Evolutionary conservation across 2,113 vertebrate genomes (phyloP).

Genomic region (Emydocephalus ijimae): DNA sequence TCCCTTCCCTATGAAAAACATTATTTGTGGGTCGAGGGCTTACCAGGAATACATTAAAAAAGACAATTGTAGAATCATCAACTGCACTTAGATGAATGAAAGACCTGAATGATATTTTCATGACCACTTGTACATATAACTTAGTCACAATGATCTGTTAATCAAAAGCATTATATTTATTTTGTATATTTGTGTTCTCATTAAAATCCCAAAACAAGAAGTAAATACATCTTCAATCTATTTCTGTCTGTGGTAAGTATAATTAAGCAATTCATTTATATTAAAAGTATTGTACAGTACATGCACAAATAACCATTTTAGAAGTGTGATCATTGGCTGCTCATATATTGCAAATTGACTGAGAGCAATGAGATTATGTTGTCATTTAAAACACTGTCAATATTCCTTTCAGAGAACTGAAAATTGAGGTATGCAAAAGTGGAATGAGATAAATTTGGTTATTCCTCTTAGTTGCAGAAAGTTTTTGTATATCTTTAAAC

Average conservation of each 20-base stretch:
- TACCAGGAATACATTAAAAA: background rate
- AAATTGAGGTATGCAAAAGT: conserved; percentile 28
- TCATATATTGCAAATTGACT: conserved; percentile 60
- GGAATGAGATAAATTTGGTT: conserved; percentile 32
- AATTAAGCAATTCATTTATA: conserved; percentile 50
- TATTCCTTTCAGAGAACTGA: conserved; percentile 45
- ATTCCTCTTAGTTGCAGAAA: conserved; percentile 12
- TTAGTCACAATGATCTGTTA: conserved; percentile 24
- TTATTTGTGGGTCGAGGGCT: background rate
- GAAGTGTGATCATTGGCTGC: conserved; percentile 59
- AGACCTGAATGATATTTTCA: background rate
- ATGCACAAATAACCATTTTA: conserved; percentile 65
- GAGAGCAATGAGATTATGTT: conserved; percentile 66
- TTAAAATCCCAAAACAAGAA: conserved; percentile 64
- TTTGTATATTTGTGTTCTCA: conserved; percentile 55
- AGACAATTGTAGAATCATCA: background rate
- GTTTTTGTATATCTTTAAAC: background rate
- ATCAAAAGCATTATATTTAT: conserved; percentile 32
- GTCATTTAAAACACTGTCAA: conserved; percentile 38
- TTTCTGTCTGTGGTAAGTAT: conserved; percentile 63
- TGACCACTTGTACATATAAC: conserved; percentile 18
- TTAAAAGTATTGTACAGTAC: conserved; percentile 60
- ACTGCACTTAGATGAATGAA: background rate
- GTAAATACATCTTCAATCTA: conserved; percentile 65
- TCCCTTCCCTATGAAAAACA: background rate